Conservation (phyloP, 2,888 invertebrate genomes). For the Aporophyla nigra region DNA sequence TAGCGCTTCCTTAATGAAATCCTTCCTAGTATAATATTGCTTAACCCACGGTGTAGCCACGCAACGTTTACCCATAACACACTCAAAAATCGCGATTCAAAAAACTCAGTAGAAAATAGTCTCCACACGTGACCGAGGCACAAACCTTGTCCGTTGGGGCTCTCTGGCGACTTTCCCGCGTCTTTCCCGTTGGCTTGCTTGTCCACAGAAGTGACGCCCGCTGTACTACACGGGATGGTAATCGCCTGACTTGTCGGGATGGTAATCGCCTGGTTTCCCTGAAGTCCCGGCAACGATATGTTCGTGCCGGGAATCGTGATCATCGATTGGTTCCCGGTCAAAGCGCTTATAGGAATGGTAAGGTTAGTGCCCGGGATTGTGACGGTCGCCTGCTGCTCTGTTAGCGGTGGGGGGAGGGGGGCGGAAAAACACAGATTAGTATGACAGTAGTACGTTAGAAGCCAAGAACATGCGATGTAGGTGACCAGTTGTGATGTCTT, state of each 20-base stretch:
- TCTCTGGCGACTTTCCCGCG: slow-evolving; percentile 72
- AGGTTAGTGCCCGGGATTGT: slow-evolving; percentile 92
- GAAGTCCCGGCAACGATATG: slow-evolving; percentile 79
- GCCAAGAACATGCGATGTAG: slow-evolving; percentile 77
- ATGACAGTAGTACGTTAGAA: slow-evolving; percentile 81
- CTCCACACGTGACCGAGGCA: slow-evolving; percentile 66
- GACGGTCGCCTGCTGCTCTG: slow-evolving; percentile 90
- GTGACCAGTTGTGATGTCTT: slow-evolving; percentile 55
- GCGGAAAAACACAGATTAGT: slow-evolving; percentile 87
- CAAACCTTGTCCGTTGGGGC: slow-evolving; percentile 84
- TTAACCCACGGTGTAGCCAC: not conserved
- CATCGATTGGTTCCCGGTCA: slow-evolving; percentile 87
- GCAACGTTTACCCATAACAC: slow-evolving; percentile 23
- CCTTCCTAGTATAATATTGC: too few species aligned
- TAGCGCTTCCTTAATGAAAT: too few species aligned
- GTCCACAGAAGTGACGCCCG: slow-evolving; percentile 73
- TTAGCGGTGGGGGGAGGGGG: slow-evolving; percentile 76
- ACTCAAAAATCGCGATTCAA: slow-evolving; percentile 24
- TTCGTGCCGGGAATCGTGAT: slow-evolving; percentile 91
- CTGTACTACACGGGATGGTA: slow-evolving; percentile 77
- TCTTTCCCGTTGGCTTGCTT: slow-evolving; percentile 88
- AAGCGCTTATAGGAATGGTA: slow-evolving; percentile 90
- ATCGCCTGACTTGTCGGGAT: slow-evolving; percentile 72
- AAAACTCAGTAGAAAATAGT: slow-evolving; percentile 56
- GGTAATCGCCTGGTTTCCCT: slow-evolving; percentile 64